These are phyloP conservation scores for Trichopria drosophilae DNA, from an alignment of 2,888 invertebrate species.

Conservation along the genomic window DNA sequence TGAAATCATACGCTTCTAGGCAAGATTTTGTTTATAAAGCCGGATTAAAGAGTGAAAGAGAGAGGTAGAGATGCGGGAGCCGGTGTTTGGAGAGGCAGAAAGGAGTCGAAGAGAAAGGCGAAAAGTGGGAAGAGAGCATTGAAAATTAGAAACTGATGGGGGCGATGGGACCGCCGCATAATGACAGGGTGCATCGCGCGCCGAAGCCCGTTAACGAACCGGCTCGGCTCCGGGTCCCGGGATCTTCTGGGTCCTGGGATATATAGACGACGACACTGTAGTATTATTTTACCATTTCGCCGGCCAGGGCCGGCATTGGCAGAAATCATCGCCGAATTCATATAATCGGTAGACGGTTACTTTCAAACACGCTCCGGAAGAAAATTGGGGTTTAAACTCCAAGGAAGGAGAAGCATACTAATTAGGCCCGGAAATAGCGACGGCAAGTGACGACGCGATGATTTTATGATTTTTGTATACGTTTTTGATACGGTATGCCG, in stretches of 20 bases:
- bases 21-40: too few species aligned
- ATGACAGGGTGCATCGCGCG: slow-evolving; percentile 54
- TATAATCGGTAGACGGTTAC: slow-evolving; percentile 52
- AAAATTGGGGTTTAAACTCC: too few species aligned
- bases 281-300: slow-evolving; percentile 54
- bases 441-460: too few species aligned
- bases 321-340: slow-evolving; percentile 54
- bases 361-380: too few species aligned
- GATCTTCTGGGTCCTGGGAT: slow-evolving; percentile 45
- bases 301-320: slow-evolving; percentile 47
- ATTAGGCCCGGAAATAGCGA: too few species aligned
- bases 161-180: slow-evolving; percentile 54
- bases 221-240: slow-evolving; percentile 45
- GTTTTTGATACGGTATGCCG: too few species aligned
- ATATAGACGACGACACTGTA: slow-evolving; percentile 52
- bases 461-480: too few species aligned
- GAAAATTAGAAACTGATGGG: slow-evolving; percentile 50
- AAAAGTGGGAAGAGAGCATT: slow-evolving; percentile 33
- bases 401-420: too few species aligned
- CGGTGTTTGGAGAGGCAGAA: slow-evolving; percentile 28
- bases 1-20: too few species aligned
- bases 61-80: slow-evolving; percentile 11
- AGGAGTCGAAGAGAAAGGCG: background rate
- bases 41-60: too few species aligned
- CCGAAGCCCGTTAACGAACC: slow-evolving; percentile 54